Evolutionary conservation across 2,888 invertebrate genomes (phyloP).

Genomic region (Xanthorhoe spadicearia): DNA sequence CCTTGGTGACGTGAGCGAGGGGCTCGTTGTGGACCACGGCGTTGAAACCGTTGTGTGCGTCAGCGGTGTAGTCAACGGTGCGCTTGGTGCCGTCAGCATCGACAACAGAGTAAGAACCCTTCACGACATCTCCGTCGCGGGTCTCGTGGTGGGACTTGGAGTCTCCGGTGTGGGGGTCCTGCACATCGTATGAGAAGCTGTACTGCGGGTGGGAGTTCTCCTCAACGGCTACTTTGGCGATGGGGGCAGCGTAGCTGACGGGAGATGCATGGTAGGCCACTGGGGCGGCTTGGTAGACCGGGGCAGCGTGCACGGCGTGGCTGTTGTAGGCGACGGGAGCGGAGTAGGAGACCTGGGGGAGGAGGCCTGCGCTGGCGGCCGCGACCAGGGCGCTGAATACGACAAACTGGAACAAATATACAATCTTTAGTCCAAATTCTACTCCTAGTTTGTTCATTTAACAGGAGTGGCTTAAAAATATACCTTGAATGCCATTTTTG

Average conservation of each 20-base stretch:
- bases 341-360: conserved; percentile 49
- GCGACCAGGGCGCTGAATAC: conserved; percentile 61
- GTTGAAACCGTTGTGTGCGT: conserved; percentile 80
- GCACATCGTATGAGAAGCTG: conserved; percentile 79
- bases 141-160: conserved; percentile 77
- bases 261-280: conserved; percentile 52
- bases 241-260: conserved; percentile 58
- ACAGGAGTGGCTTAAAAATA: not conserved
- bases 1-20: conserved; percentile 56
- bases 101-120: conserved; percentile 78
- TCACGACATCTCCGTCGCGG: conserved; percentile 79
- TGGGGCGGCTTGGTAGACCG: conserved; percentile 40
- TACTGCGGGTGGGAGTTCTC: conserved; percentile 64
- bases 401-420: conserved; percentile 54
- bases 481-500: conserved; percentile 76
- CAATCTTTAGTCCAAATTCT: conserved; percentile 2
- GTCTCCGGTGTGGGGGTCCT: conserved; percentile 79
- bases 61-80: conserved; percentile 81
- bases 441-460: not conserved
- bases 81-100: conserved; percentile 80
- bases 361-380: conserved; percentile 59
- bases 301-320: conserved; percentile 40
- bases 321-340: conserved; percentile 56
- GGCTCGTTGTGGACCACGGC: conserved; percentile 79
- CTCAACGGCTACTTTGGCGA: conserved; percentile 53